phyloP scores from a whole-genome alignment of 2,113 vertebrate genomes.

The Gallinago jamesoni region DNA sequence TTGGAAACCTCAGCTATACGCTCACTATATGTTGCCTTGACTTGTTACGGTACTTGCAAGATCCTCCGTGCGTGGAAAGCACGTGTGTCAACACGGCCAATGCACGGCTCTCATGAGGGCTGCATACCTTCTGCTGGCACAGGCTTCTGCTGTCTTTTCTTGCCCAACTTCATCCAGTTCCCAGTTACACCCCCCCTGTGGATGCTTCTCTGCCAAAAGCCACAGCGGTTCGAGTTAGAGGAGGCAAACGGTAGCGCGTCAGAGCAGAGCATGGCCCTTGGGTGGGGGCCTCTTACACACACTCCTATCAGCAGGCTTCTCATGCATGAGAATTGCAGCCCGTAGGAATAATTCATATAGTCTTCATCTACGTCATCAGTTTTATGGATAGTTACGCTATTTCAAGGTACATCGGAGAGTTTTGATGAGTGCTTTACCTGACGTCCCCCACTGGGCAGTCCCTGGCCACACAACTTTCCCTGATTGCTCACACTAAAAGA shows the following conservation, averaged over 20 bases:
- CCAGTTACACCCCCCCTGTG: background rate
- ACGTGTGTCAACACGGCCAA: background rate
- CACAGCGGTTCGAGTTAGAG: background rate
- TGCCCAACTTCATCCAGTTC: background rate
- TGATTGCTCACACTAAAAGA: background rate
- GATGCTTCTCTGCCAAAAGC: background rate
- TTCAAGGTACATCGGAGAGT: background rate
- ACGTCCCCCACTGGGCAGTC: background rate
- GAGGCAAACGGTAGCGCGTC: accelerated
- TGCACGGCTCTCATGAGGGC: background rate
- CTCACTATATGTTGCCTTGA: background rate
- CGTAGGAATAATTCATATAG: accelerated
- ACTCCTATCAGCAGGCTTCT: background rate
- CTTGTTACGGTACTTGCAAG: background rate
- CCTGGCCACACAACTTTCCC: background rate
- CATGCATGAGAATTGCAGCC: accelerated
- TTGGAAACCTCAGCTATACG: background rate
- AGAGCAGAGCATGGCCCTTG: background rate
- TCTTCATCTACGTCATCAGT: accelerated
- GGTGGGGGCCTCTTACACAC: no score
- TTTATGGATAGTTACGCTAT: accelerated
- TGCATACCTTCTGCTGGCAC: background rate
- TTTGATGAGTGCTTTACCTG: background rate
- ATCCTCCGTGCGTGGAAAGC: background rate
- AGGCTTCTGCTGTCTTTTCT: background rate